Base-by-base conservation (phyloP, 1,140 invertebrate species). In the Atta cephalotes region DNA sequence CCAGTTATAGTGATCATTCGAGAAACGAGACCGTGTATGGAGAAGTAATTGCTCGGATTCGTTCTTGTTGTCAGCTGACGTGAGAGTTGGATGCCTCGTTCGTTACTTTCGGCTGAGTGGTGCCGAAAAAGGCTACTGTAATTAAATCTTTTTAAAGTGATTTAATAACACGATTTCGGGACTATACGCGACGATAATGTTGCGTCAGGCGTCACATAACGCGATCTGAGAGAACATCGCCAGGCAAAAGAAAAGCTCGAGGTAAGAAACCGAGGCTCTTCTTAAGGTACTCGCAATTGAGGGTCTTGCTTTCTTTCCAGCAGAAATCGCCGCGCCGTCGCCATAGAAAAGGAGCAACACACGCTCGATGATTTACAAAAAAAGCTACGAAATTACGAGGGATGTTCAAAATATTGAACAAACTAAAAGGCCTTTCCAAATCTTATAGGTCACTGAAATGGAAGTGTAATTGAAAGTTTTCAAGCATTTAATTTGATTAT, bases 41-140 rank as follows among this genome's bases (percentile, higher is more conserved):
- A 62, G 80, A 84, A 76, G 80, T 74, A 84, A 84, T 84, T 76
- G 80, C 80, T 76, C 56, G 56, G 56, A 84, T 84, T 84, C 80
- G 80, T 84, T 84, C 80, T 84, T 76, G 68, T 84, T 84, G 80
- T 84, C 80, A 84, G 80, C n/a, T 51, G 56, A 84, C n/a, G 65
- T 53, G 68, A 82, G 79, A 60, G 68, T 31, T 25, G 35, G 79
- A 81, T 25, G 53, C 56, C 80, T 82, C 68, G 68, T 82, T 84
- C 70, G 80, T 74, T 84, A 74, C 62, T 71, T 68, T 68, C 35
- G 65, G 65, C 45, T 39, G 56, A 82, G 68, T 72, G 18, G 66
- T 56, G 39, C 70, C 68, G 56, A 84, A 84, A 84, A 84, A 84
- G 70, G 80, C 72, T 39, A 63, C 39, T 62, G 70, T 84, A 84